phyloP scores from a whole-genome alignment of 2,113 vertebrate species.

The Cinclus mexicanus region DNA sequence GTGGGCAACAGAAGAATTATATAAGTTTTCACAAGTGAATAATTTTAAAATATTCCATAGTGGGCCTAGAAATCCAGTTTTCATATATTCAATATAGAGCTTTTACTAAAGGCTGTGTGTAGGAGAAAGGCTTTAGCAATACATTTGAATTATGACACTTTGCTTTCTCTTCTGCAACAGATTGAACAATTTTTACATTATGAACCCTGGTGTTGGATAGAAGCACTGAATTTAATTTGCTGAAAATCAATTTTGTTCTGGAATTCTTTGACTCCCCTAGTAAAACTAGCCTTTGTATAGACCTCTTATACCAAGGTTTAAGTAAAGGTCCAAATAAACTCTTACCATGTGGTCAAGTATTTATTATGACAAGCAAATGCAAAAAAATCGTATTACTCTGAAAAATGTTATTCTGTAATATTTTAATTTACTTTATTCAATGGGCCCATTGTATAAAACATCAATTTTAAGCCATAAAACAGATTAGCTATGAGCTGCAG shows the following conservation, averaged over 20 bases:
- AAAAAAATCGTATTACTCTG: neutral
- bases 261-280: neutral
- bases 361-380: neutral
- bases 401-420: neutral
- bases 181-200: neutral
- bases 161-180: neutral
- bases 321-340: neutral
- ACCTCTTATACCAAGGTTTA: neutral
- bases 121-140: neutral
- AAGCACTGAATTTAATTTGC: neutral
- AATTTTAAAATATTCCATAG: neutral
- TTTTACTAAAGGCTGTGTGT: neutral
- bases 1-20: neutral
- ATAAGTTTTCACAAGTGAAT: neutral
- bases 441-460: neutral
- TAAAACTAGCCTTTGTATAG: neutral
- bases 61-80: neutral
- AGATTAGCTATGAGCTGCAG: neutral
- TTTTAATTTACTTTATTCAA: neutral
- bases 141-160: neutral
- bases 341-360: neutral
- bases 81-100: neutral
- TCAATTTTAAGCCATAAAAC: neutral
- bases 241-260: neutral
- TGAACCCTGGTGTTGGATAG: neutral